These are phyloP conservation scores for Drosophila stalkeri DNA, from an alignment of 2,888 invertebrate genomes.

Conservation along the genomic window DNA sequence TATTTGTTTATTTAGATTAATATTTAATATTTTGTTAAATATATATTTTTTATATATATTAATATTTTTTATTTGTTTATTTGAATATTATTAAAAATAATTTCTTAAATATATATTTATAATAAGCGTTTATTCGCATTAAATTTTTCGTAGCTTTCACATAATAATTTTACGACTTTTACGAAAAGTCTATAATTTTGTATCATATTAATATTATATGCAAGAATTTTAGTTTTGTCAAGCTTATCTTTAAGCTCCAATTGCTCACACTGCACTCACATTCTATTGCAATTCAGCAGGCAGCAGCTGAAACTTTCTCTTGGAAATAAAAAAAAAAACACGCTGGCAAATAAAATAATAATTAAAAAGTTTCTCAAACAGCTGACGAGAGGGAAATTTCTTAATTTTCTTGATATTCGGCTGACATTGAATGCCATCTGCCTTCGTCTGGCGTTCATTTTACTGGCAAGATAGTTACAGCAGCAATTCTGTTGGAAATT, in stretches of 20 bases:
- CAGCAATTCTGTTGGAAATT: slow-evolving; percentile 18
- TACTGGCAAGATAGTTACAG: slow-evolving; percentile 10
- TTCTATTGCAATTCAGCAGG: slow-evolving; percentile 1
- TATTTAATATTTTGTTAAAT: too few species aligned
- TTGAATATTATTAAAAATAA: too few species aligned
- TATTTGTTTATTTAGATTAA: neutral
- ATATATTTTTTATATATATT: neutral
- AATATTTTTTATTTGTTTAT: too few species aligned
- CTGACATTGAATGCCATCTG: neutral
- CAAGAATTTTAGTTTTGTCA: neutral
- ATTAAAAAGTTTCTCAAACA: slow-evolving; percentile 46
- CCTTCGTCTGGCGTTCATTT: neutral
- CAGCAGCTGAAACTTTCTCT: neutral
- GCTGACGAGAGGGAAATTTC: slow-evolving; percentile 7
- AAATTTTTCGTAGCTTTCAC: too few species aligned
- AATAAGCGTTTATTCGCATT: too few species aligned
- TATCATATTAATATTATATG: too few species aligned
- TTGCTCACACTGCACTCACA: neutral
- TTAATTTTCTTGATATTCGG: slow-evolving; percentile 17
- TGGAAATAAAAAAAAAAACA: neutral
- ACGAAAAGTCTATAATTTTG: neutral
- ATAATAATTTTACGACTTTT: too few species aligned
- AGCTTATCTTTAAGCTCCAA: neutral
- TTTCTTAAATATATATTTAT: too few species aligned
- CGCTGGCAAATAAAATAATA: slow-evolving; percentile 27